Evolutionary conservation across 2,797 vertebrate species (phyloP), one percentile per base, ranked within the genome.

Genomic region (Crocodylus rhombifer): DNA sequence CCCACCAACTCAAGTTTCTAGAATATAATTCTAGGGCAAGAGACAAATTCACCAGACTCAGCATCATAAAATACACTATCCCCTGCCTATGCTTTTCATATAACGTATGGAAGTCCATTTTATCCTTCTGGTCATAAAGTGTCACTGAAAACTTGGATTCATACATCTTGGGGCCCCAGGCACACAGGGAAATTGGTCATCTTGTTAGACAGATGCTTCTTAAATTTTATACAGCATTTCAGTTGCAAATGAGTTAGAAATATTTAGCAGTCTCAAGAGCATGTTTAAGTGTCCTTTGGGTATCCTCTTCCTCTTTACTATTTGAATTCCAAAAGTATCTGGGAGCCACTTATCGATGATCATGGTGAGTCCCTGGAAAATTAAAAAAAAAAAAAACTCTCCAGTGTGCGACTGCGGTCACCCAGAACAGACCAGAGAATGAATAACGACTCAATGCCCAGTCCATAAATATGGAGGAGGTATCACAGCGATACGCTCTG

Each of bases 241-340:
- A 28, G 12, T 30, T 55, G 25, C 0, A 3, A 56, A 13, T 30
- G 25, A 36, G 36, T 2, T 71, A 58, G 77, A 28, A 67, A 84
- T 30, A 51, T 60, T 1, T 14, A 23, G 1, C 0, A 51, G 28
- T 51, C 4, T 7, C 0, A 28, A 57, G 78, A 14, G 33, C 2
- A 5, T 1, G 12, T 2, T 6, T 30, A 55, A n/a, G 55, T 61
- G 33, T 55, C 5, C 64, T 8, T 3, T 7, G 20, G 51, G 28
- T 4, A 75, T 20, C 1, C 1, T 0, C 16, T 14, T 58, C 2
- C 5, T 1, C 7, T 3, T 8, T 5, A 17, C 0, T 26, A 11
- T 56, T 28, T 3, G 17, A 8, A 16, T 5, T 26, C 51, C 69
- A 62, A 15, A 33, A 77, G 21, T 3, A 7, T 14, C 11, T 4